Conservation (phyloP, 2,113 vertebrate species). For the Scopus umbretta region DNA sequence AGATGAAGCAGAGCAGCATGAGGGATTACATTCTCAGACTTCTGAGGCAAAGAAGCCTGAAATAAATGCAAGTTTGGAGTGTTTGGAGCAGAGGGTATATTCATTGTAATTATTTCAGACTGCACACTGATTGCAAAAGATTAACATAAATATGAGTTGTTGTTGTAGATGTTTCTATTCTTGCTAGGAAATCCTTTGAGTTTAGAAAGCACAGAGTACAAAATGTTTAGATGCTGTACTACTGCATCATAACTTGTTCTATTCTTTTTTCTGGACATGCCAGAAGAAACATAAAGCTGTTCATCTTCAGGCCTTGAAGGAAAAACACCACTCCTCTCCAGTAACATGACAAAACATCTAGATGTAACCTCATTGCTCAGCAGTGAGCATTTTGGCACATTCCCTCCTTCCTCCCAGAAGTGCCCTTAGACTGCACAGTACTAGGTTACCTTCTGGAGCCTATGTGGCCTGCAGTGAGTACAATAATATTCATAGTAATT, state of each 20-base stretch:
- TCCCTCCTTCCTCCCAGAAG: neutral
- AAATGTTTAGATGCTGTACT: neutral
- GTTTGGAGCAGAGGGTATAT: slow-evolving; percentile 35
- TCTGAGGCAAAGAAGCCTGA: slow-evolving; percentile 16
- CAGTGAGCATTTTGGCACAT: neutral
- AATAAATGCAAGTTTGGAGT: slow-evolving; percentile 41
- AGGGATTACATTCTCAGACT: slow-evolving; percentile 45
- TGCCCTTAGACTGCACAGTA: neutral
- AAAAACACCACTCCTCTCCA: neutral
- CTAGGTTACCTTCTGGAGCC: neutral
- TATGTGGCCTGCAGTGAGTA: neutral
- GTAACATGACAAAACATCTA: neutral
- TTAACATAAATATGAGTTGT: slow-evolving; percentile 48
- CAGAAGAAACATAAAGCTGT: neutral
- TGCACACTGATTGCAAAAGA: slow-evolving; percentile 56
- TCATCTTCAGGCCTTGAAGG: neutral
- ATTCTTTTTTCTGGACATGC: neutral
- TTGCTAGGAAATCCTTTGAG: slow-evolving; percentile 38
- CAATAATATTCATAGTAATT: neutral
- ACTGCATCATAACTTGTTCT: neutral
- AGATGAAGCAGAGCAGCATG: slow-evolving; percentile 20
- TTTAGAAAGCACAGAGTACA: neutral
- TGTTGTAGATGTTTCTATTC: slow-evolving; percentile 53
- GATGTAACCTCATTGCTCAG: neutral
- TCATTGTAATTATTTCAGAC: slow-evolving; percentile 62